A percentile compares a stretch with the other conserved stretches of the same genome.
These are phyloP conservation scores for Bradysia coprophila DNA, from an alignment of 1,140 invertebrate genomes.

Conservation along the genomic window DNA sequence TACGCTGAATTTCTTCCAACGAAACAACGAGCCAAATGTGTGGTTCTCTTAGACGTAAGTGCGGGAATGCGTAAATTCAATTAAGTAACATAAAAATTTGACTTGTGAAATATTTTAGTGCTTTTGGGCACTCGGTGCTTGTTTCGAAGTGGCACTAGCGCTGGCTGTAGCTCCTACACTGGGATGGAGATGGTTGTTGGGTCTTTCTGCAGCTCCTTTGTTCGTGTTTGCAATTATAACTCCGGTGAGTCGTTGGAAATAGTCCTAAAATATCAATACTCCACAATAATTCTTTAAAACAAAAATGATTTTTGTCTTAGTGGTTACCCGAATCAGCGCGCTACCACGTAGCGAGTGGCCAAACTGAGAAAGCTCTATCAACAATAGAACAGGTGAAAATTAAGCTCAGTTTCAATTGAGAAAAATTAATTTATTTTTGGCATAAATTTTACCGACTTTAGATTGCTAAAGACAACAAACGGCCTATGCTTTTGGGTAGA, in stretches of 20 bases:
- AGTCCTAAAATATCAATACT: neutral
- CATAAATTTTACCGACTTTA: too few relatives aligned
- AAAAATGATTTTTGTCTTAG: slow-evolving; percentile 28
- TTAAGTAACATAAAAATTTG: slow-evolving; percentile 8
- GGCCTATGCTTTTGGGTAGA: slow-evolving; percentile 71
- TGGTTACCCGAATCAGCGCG: slow-evolving; percentile 88
- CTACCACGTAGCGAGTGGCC: slow-evolving; percentile 69
- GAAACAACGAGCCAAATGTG: slow-evolving; percentile 84
- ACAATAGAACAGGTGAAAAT: slow-evolving; percentile 73
- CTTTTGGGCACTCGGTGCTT: slow-evolving; percentile 91
- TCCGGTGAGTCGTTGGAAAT: slow-evolving; percentile 34
- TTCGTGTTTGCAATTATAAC: slow-evolving; percentile 65
- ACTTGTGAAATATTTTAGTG: too few relatives aligned
- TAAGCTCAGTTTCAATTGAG: slow-evolving; percentile 1
- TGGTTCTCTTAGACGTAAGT: slow-evolving; percentile 83
- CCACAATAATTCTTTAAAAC: neutral
- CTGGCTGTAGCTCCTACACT: slow-evolving; percentile 80
- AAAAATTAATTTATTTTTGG: neutral
- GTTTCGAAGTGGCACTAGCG: slow-evolving; percentile 79
- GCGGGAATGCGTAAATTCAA: neutral
- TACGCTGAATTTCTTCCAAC: slow-evolving; percentile 91
- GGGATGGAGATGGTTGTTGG: slow-evolving; percentile 81
- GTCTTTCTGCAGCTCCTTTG: slow-evolving; percentile 70
- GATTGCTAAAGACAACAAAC: slow-evolving; percentile 74
- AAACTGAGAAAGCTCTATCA: slow-evolving; percentile 65